Conservation (phyloP, 2,888 invertebrate species). For the Nebria salina region DNA sequence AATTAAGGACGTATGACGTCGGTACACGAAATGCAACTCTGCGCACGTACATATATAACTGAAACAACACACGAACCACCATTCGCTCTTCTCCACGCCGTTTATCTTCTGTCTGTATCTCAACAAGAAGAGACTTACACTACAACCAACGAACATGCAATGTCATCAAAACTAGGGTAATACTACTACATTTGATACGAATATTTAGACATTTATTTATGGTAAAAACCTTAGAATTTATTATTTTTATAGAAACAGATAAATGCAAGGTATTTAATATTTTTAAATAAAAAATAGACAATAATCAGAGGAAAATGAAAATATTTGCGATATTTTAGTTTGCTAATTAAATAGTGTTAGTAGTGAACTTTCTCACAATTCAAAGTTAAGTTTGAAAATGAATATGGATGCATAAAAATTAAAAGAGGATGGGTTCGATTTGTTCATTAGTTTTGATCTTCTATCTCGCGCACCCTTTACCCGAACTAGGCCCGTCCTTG, state of each 20-base stretch:
- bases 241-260: too few species aligned
- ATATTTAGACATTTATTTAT: too few species aligned
- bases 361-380: background rate
- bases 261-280: too few species aligned
- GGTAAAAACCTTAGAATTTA: too few species aligned
- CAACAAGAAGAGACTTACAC: background rate
- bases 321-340: background rate
- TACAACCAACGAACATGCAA: background rate
- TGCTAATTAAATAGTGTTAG: background rate
- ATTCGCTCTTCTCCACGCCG: background rate
- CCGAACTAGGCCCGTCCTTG: constrained; percentile 8
- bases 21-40: constrained; percentile 19
- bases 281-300: too few species aligned
- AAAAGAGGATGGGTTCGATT: constrained; percentile 56
- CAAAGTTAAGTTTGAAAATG: constrained; percentile 58
- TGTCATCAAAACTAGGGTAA: background rate
- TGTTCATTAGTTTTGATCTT: constrained; percentile 52
- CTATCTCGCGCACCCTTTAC: constrained; percentile 17
- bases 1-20: constrained; percentile 52
- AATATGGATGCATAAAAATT: constrained; percentile 57
- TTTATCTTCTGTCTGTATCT: background rate
- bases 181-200: too few species aligned
- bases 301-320: too few species aligned
- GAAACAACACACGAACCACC: constrained; percentile 4
- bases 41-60: constrained; percentile 3